Conservation (phyloP, 2,888 invertebrate genomes). For the Hoplodrina ambigua region DNA sequence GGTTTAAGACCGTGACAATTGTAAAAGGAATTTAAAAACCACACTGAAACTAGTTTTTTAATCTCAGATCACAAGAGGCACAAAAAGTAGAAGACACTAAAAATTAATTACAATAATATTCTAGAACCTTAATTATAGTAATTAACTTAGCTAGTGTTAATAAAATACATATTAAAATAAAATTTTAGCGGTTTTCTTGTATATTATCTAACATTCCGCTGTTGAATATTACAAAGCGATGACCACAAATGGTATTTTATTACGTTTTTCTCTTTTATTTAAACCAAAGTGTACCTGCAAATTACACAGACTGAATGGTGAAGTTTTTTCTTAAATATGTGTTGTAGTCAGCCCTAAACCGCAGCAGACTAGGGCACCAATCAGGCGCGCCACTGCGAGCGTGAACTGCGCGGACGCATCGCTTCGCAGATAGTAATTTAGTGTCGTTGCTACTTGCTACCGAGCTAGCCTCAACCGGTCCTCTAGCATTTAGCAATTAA, state of each 20-base stretch:
- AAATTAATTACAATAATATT: constrained; percentile 18
- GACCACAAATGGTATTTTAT: background rate
- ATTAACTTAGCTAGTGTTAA: constrained; percentile 21
- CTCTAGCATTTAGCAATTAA: constrained; percentile 85
- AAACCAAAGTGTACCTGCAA: constrained; percentile 1
- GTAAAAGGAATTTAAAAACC: background rate
- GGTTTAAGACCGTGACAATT: constrained; percentile 8
- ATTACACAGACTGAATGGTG: constrained; percentile 4
- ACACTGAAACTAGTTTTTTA: constrained; percentile 37
- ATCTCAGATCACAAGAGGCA: constrained; percentile 16
- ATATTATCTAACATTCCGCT: background rate
- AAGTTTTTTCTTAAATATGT: background rate
- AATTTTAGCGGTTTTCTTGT: background rate
- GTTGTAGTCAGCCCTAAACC: constrained; percentile 63
- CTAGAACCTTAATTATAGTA: constrained; percentile 16
- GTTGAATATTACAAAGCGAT: background rate
- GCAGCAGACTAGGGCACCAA: constrained; percentile 72
- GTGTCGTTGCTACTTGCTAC: constrained; percentile 79
- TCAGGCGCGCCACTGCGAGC: constrained; percentile 72
- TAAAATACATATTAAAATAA: constrained; percentile 9
- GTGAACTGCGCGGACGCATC: constrained; percentile 77
- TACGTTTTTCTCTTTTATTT: background rate
- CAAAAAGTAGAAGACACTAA: constrained; percentile 32
- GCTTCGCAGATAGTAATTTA: constrained; percentile 82
- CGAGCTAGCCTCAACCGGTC: constrained; percentile 80